phyloP scores from a whole-genome alignment of 1,140 invertebrate species.

The Potamilus streckersoni region DNA sequence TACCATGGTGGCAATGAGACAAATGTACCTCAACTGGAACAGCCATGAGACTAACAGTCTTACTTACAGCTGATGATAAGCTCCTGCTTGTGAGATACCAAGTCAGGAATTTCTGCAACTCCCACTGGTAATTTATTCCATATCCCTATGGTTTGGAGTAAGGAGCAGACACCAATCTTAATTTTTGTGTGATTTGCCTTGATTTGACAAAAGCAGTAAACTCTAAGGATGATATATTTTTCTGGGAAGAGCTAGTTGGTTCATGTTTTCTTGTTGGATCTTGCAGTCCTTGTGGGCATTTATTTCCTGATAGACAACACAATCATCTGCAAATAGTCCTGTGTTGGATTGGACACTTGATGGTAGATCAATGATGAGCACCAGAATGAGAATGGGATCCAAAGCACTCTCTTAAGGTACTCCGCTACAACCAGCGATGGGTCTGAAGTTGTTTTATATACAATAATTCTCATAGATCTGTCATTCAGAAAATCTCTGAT shows the following conservation, averaged over 20 bases:
- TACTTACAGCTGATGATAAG: too few relatives aligned
- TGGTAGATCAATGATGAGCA: slow-evolving; percentile 6
- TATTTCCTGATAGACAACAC: slow-evolving; percentile 26
- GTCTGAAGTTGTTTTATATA: neutral
- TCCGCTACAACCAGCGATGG: neutral
- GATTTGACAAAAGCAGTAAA: too few relatives aligned
- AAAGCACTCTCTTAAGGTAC: slow-evolving; percentile 6
- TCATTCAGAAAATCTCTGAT: slow-evolving; percentile 9
- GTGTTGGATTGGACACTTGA: slow-evolving; percentile 25
- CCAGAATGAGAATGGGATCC: slow-evolving; percentile 6
- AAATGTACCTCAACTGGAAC: too few relatives aligned
- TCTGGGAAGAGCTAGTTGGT: slow-evolving; percentile 6
- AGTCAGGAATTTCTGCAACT: too few relatives aligned
- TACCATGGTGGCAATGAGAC: too few relatives aligned
- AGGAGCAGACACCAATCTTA: too few relatives aligned
- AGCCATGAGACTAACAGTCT: too few relatives aligned
- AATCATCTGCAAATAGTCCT: slow-evolving; percentile 34
- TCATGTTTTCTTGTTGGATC: slow-evolving; percentile 32
- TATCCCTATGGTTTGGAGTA: too few relatives aligned
- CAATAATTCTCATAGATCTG: slow-evolving; percentile 1
- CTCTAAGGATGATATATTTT: too few relatives aligned
- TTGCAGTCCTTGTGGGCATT: slow-evolving; percentile 21
- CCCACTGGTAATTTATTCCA: too few relatives aligned
- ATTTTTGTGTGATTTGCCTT: too few relatives aligned
- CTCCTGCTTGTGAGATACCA: too few relatives aligned